These are phyloP conservation scores for Temnothorax curvispinosus DNA, from an alignment of 1,140 invertebrate genomes.

Conservation along the genomic window DNA sequence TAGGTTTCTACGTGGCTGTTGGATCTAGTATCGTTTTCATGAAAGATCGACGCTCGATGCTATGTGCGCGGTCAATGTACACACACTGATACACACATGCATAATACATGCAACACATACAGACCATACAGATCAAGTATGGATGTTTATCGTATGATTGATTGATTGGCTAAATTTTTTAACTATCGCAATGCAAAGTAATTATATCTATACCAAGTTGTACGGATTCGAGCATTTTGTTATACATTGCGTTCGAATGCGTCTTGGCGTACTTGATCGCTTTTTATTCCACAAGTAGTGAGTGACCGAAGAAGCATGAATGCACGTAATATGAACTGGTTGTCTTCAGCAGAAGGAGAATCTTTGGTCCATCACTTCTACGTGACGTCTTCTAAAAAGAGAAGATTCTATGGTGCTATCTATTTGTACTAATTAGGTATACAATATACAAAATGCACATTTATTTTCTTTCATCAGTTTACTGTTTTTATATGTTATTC, in stretches of 20 bases:
- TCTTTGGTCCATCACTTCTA: constrained; percentile 84
- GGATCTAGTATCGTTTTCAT: neutral
- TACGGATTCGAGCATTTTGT: neutral
- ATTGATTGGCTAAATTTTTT: neutral
- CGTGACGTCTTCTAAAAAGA: constrained; percentile 80
- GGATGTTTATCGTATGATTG: neutral
- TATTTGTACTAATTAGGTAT: neutral
- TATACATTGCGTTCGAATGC: neutral
- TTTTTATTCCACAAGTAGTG: neutral
- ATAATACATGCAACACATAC: too few relatives aligned
- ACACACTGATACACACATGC: too few relatives aligned
- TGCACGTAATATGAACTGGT: constrained; percentile 82
- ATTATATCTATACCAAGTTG: neutral
- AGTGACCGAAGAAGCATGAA: constrained; percentile 49
- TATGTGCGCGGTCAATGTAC: neutral
- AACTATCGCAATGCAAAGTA: neutral
- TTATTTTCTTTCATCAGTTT: neutral
- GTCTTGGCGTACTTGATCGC: neutral
- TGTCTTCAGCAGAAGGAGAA: constrained; percentile 84
- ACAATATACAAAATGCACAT: neutral
- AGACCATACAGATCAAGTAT: too few relatives aligned
- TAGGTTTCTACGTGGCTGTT: neutral
- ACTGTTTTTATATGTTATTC: constrained; percentile 66
- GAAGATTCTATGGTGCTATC: constrained; percentile 82
- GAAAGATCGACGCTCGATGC: neutral